Base-by-base conservation (phyloP, 2,113 vertebrate species). In the Vimba vimba region DNA sequence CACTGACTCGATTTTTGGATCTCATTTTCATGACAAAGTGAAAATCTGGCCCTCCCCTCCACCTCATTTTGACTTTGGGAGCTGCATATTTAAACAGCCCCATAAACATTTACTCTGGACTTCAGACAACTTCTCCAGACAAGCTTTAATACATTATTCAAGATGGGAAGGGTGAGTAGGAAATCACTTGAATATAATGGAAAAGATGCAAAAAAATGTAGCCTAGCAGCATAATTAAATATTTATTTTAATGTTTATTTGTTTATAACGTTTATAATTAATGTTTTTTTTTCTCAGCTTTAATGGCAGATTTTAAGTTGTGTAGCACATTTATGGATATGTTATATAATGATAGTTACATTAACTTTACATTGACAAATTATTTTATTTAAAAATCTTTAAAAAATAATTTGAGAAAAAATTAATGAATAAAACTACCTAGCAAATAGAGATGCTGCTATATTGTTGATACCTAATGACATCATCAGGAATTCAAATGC, bases 1-100 rank as follows among this genome's bases (percentile, higher is more conserved):
- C 95, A 96, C 97, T 97, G 97, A 99, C 96, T 98, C 96, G 96
- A 97, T 96, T 96, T 97, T 97, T 98, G 97, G 96, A 97, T 97
- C 93, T 95, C 88, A 94, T 96, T 97, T 96, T 98, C 97, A 98
- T 97, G 97, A 98, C 96, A 94, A 97, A 97, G 97, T 96, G 91
- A 93, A 95, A 96, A 95, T 96, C 94, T 93, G 92, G 82, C 85
- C 55, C 83, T 88, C 73, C 89, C 85, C 81, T 89, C 50, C 86
- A 30, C 86, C 83, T 85, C 91, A 94, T 94, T 94, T 91, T 91
- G 83, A 92, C 95, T 91, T 91, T 90, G 91, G 87, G 89, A 90
- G 9, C 90, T 47, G 39, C 71, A 88, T 86, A 39, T 97, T 97
- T 98, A 98, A 97, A 97, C 96, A 93, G 93, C 92, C 79, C 17